Conservation (phyloP, 2,113 vertebrate species). For the Anser cygnoides region DNA sequence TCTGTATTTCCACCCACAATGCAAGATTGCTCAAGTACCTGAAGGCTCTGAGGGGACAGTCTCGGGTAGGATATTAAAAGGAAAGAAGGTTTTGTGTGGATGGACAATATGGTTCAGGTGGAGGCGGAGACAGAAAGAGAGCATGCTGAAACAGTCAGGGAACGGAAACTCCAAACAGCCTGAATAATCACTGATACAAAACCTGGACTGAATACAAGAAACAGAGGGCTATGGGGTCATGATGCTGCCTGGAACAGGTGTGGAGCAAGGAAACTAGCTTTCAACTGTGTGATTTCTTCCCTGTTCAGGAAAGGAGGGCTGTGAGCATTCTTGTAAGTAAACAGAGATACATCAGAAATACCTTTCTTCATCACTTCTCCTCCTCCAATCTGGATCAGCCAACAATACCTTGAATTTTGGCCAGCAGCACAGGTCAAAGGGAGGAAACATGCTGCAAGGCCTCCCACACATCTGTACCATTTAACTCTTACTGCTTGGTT, state of each 20-base stretch:
- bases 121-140: constrained; percentile 15
- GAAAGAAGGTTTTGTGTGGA: not conserved
- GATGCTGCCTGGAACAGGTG: not conserved
- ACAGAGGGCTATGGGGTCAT: constrained; percentile 12
- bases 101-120: not conserved
- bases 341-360: constrained; percentile 6
- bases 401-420: not conserved
- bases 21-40: constrained; percentile 23
- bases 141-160: not conserved
- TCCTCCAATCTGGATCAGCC: not conserved
- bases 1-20: constrained; percentile 37
- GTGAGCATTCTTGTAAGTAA: not conserved
- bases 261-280: not conserved
- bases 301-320: not conserved
- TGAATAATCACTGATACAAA: constrained; percentile 39
- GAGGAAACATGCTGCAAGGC: constrained; percentile 29
- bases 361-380: not conserved
- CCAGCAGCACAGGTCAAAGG: not conserved
- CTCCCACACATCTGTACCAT: not conserved
- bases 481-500: not conserved
- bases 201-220: constrained; percentile 20
- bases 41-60: constrained; percentile 44
- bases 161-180: constrained; percentile 47
- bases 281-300: not conserved
- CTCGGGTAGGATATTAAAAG: not conserved